phyloP scores from a whole-genome alignment of 2,888 invertebrate genomes.

The Unio pictorum region DNA sequence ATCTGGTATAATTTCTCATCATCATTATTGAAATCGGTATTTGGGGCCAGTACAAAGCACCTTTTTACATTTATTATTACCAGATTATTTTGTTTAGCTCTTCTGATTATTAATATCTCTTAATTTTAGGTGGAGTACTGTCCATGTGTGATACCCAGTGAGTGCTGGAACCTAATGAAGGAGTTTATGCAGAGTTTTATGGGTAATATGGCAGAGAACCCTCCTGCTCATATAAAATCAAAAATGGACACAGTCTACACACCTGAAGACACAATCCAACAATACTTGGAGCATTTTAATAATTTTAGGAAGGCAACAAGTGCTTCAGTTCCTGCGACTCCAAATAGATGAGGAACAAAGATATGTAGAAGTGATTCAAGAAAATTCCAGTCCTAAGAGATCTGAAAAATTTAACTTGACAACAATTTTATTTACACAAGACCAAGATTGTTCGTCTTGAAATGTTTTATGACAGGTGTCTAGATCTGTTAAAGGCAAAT shows the following conservation, averaged over 20 bases:
- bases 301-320: constrained; percentile 81
- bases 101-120: neutral
- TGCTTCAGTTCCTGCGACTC: constrained; percentile 14
- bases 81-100: no score
- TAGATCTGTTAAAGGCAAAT: neutral
- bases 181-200: constrained; percentile 94
- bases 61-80: no score
- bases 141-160: constrained; percentile 89
- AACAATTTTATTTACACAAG: neutral
- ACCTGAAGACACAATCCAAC: constrained; percentile 92
- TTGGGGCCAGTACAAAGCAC: no score
- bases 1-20: no score
- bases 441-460: neutral
- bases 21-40: no score
- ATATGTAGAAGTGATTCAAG: neutral
- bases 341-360: constrained; percentile 10
- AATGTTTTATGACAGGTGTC: neutral
- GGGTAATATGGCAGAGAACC: constrained; percentile 79
- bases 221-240: constrained; percentile 80
- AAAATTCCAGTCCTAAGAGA: neutral
- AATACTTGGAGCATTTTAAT: constrained; percentile 94
- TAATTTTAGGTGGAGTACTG: constrained; percentile 85
- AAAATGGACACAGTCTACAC: constrained; percentile 89
- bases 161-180: constrained; percentile 91
- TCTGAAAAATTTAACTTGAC: neutral